Evolutionary conservation across 1,140 invertebrate genomes (phyloP), one percentile per base, ranked within the genome.

Genomic region (Plectus sambesii): DNA sequence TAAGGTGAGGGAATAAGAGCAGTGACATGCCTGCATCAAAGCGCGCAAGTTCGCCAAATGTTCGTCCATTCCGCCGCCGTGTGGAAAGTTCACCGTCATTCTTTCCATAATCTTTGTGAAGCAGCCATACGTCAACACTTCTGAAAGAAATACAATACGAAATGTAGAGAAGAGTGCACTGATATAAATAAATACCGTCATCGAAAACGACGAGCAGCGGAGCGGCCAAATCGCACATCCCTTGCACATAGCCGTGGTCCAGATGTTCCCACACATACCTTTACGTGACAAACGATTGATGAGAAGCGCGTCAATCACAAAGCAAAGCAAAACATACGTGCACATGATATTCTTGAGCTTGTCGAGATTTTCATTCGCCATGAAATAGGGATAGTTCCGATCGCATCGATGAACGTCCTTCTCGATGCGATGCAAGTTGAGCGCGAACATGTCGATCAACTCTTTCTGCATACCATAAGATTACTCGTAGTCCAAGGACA

Each of bases 371-470:
- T 82, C 79, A 30, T 80, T 77, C 9, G 77, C 79, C 2, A 72
- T 75, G 70, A 93, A 93, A 71, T 90, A 93, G 71, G 80, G 82
- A 68, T 88, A 87, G 68, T 89, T 90, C 43, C 88, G 73, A 72
- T 94, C 88, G 72, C 88, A 94, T 49, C 88, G 72, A 69, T 89
- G 84, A 2, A 93, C 88, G 72, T 94, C 88, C 71, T 94, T 94
- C 67, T 94, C 88, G 53, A 94, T 93, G 20, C 88, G 76, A 71
- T 93, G 87, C 1, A 93, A 69, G 71, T 93, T 93, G 19, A 88
- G 68, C 0, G 83, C 85, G 62, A 92, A 92, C 44, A 53, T 52
- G 40, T 55, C 45, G 27, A 56, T 42, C 19, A 56, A 33, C 12
- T 56, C n/a, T 45, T 56, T n/a, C n/a, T n/a, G n/a, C n/a, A n/a